Conservation (phyloP, 2,888 invertebrate genomes). For the Pyralis farinalis region DNA sequence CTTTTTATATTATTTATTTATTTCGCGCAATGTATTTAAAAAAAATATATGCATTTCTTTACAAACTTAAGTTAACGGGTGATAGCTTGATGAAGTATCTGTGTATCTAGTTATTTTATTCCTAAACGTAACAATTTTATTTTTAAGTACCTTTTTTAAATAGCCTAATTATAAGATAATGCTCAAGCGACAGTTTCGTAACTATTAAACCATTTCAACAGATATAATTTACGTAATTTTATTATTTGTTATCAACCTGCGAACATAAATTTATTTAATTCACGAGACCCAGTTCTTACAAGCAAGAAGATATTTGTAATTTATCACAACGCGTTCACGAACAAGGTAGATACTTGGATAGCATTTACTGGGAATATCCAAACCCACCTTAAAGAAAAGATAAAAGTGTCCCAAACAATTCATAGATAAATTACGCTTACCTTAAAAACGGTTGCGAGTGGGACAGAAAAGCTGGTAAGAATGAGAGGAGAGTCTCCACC, state of each 20-base stretch:
- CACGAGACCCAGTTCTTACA: not conserved
- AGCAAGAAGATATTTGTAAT: constrained; percentile 1
- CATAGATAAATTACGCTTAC: constrained; percentile 61
- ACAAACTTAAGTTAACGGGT: no score
- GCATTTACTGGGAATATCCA: constrained; percentile 18
- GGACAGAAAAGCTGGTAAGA: constrained; percentile 27
- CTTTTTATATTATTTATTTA: no score
- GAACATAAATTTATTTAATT: not conserved
- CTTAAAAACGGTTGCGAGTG: constrained; percentile 52
- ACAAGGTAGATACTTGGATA: constrained; percentile 1
- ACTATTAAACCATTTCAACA: no score
- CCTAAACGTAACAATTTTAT: no score
- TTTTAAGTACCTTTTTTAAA: no score
- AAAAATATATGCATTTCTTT: no score
- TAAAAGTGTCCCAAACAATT: constrained; percentile 59
- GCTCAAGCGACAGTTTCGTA: no score
- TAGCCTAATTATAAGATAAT: no score
- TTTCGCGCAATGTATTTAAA: no score
- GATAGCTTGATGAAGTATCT: no score
- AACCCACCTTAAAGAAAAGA: constrained; percentile 42
- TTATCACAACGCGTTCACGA: constrained; percentile 1
- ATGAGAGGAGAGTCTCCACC: constrained; percentile 26
- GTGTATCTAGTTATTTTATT: no score
- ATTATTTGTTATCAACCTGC: not conserved
- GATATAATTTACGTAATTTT: not conserved